These are phyloP conservation scores for Oryzias sinensis DNA, from an alignment of 2,797 vertebrate genomes.

Conservation along the genomic window DNA sequence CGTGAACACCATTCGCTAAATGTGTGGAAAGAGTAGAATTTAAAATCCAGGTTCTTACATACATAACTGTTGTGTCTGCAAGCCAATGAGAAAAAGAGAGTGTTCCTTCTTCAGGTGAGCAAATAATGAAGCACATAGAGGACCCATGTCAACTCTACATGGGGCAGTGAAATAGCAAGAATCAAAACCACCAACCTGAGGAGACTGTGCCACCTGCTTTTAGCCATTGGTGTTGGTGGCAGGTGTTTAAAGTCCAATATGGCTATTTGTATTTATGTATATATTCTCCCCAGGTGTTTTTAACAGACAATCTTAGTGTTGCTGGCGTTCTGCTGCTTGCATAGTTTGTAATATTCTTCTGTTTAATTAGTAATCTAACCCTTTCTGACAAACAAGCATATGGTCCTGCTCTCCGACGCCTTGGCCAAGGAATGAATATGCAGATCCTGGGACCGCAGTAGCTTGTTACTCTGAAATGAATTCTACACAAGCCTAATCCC, in stretches of 20 bases:
- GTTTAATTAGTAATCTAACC: slow-evolving; percentile 80
- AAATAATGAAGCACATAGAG: too few relatives aligned
- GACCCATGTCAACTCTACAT: neutral
- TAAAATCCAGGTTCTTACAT: too few relatives aligned
- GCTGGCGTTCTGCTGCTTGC: slow-evolving; percentile 72
- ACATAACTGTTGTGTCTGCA: too few relatives aligned
- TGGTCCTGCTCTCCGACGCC: slow-evolving; percentile 78
- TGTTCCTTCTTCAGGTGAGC: too few relatives aligned
- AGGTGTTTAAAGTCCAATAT: too few relatives aligned
- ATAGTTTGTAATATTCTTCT: slow-evolving; percentile 77
- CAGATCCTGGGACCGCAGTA: slow-evolving; percentile 78
- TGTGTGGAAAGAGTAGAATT: too few relatives aligned
- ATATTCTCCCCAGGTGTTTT: slow-evolving; percentile 47
- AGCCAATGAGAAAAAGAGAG: too few relatives aligned
- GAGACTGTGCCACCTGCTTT: slow-evolving; percentile 1
- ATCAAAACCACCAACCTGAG: neutral
- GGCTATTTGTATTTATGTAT: too few relatives aligned
- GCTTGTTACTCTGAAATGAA: slow-evolving; percentile 82
- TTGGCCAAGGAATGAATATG: slow-evolving; percentile 81
- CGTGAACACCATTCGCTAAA: too few relatives aligned
- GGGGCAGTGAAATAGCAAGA: neutral
- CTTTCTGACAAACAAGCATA: slow-evolving; percentile 77
- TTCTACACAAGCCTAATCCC: slow-evolving; percentile 83
- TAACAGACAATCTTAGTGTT: slow-evolving; percentile 49
- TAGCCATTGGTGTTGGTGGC: too few relatives aligned